These are phyloP conservation scores for Acanthopleura granulata DNA, from an alignment of 2,888 invertebrate species.

Conservation along the genomic window DNA sequence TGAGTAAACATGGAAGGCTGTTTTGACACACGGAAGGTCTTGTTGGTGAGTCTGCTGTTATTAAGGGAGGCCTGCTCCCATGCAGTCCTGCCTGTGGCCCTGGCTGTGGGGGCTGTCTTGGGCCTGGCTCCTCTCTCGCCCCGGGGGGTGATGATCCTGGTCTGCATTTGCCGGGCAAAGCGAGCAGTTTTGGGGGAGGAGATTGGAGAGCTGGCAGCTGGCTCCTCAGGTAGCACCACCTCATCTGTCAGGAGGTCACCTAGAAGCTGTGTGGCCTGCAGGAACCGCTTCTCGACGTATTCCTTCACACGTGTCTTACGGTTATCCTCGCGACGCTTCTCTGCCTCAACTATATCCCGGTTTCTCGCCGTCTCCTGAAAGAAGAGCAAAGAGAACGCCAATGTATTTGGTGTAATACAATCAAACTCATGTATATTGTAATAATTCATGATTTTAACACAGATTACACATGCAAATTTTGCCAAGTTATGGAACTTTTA, in stretches of 20 bases:
- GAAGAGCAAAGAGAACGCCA: not conserved
- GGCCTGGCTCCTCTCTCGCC: not conserved
- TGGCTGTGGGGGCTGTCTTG: constrained; percentile 10
- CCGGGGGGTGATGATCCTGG: not conserved
- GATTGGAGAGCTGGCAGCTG: not conserved
- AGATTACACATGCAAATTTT: too few relatives aligned
- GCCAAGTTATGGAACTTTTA: too few relatives aligned
- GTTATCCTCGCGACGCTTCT: constrained; percentile 31
- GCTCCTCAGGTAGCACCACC: constrained; percentile 42
- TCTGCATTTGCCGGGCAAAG: not conserved
- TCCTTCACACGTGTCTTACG: constrained; percentile 36
- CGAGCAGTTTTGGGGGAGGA: not conserved
- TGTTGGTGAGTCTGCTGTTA: not conserved
- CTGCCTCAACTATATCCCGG: constrained; percentile 26
- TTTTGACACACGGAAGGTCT: not conserved
- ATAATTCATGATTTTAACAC: too few relatives aligned
- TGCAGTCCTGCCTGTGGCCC: not conserved
- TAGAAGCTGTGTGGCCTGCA: constrained; percentile 55
- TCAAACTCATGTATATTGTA: too few relatives aligned
- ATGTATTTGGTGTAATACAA: not conserved
- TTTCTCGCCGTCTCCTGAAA: not conserved
- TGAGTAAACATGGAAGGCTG: not conserved
- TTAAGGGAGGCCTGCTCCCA: not conserved
- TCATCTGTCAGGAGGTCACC: constrained; percentile 55
- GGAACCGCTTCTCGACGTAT: constrained; percentile 46